Evolutionary conservation across 2,113 vertebrate species (phyloP), one percentile per base, ranked within the genome.

Genomic region (Patagioenas fasciata): DNA sequence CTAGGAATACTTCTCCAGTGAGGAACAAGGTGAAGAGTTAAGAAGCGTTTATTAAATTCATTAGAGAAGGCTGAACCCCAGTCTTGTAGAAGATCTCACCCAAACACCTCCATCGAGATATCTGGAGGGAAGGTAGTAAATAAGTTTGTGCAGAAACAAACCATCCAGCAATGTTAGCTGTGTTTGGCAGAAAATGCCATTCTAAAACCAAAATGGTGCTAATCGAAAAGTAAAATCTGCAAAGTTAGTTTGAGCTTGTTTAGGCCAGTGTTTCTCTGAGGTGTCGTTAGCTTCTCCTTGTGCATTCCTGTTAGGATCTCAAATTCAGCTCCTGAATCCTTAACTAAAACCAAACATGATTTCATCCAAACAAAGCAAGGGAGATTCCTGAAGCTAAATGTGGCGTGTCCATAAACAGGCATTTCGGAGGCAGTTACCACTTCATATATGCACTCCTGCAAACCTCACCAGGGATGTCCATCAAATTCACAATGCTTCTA

Each of bases 311-410:
- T 38, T 62, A 31, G 60, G 60, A 91, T 91, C 79, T 67, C 25
- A 60, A 94, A 80, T 85, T 71, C 67, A 29, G 58, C 79, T 88
- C 89, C 94, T 83, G 89, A 94, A 89, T 93, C 71, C 93, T 82
- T 88, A 85, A 85, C 90, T 83, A 75, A 96, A 88, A 36, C 88
- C 85, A 95, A 96, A 82, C 48, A 95, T 4, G 23, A 71, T n/a
- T 78, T 84, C 91, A 91, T 94, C 91, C 91, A 96, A 91, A 94
- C 88, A 90, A 95, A 95, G 95, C 96, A 93, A 67, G 75, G 89
- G 89, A 91, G 94, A 97, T 95, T 90, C 93, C 93, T 95, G 86
- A 4, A 83, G 74, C 23, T 75, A 60, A 95, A 85, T 71, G 91
- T 54, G 36, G 60, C 81, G 86, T 94, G 67, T 95, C 94, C 85